Evolutionary conservation across 2,797 vertebrate genomes (phyloP).

Genomic region (Helicolenus hilgendorfi): DNA sequence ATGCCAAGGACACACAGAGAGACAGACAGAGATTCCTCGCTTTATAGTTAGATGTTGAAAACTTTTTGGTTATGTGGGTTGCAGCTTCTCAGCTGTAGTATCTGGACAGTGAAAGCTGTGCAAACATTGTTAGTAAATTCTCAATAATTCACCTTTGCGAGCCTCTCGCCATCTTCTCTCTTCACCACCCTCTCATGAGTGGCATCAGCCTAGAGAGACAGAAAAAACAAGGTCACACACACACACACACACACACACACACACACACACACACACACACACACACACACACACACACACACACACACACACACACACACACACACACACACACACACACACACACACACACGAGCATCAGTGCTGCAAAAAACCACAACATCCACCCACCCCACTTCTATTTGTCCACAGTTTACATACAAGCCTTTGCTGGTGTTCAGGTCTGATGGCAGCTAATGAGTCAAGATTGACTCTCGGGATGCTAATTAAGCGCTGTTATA

Average conservation of each 20-base stretch:
- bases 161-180: slow-evolving; percentile 95
- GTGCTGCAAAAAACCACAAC: neutral
- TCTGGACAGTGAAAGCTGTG: neutral
- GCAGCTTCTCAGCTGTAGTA: neutral
- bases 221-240: slow-evolving; percentile 26
- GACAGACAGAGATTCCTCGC: too few relatives aligned
- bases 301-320: slow-evolving; percentile 19
- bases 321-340: slow-evolving; percentile 53
- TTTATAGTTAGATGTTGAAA: too few relatives aligned
- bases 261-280: slow-evolving; percentile 37
- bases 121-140: neutral
- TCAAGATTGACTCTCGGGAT: slow-evolving; percentile 37
- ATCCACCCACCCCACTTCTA: neutral
- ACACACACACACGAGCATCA: neutral
- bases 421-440: slow-evolving; percentile 22
- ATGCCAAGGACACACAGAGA: too few relatives aligned
- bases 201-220: slow-evolving; percentile 91
- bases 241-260: slow-evolving; percentile 30
- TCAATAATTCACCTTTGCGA: slow-evolving; percentile 92
- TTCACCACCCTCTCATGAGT: slow-evolving; percentile 94
- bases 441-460: slow-evolving; percentile 45
- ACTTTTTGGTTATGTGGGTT: neutral
- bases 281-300: slow-evolving; percentile 50
- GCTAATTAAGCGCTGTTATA: slow-evolving; percentile 44
- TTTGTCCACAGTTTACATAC: slow-evolving; percentile 40